Evolutionary conservation across 2,113 vertebrate species (phyloP).

Genomic region (Cyprinodon variegatus): DNA sequence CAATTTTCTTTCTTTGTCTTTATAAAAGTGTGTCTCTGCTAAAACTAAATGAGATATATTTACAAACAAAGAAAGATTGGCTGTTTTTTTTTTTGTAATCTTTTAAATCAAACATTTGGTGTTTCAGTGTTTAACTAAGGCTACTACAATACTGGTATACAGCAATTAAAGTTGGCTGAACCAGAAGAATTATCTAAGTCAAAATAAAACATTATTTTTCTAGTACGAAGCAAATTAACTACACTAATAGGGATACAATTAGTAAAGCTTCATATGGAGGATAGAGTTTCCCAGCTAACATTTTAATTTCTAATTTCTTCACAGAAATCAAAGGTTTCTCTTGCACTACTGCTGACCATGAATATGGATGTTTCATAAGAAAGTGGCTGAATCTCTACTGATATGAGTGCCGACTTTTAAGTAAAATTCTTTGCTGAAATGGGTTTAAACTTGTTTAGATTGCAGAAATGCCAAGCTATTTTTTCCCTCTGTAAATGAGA

Average conservation of each 20-base stretch:
- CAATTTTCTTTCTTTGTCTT: neutral
- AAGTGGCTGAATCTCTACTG: neutral
- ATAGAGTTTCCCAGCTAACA: neutral
- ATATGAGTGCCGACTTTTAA: neutral
- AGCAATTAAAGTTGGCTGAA: neutral
- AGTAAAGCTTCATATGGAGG: neutral
- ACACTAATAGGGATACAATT: neutral
- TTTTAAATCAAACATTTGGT: neutral
- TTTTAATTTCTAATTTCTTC: neutral
- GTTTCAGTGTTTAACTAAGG: neutral
- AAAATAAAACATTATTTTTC: neutral
- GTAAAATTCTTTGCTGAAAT: neutral
- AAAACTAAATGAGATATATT: too few species aligned
- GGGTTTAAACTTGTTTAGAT: slow-evolving; percentile 15
- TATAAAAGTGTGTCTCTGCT: neutral
- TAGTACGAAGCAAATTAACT: neutral
- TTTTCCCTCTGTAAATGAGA: neutral
- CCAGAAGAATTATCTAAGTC: neutral
- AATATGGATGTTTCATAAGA: neutral
- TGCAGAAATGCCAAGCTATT: neutral
- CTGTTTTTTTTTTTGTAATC: too few species aligned
- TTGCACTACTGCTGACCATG: neutral
- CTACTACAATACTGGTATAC: neutral
- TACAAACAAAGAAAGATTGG: too few species aligned
- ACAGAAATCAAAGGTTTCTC: slow-evolving; percentile 6